Base-by-base conservation (phyloP, 2,113 vertebrate genomes). In the Lichenostomus cassidix region DNA sequence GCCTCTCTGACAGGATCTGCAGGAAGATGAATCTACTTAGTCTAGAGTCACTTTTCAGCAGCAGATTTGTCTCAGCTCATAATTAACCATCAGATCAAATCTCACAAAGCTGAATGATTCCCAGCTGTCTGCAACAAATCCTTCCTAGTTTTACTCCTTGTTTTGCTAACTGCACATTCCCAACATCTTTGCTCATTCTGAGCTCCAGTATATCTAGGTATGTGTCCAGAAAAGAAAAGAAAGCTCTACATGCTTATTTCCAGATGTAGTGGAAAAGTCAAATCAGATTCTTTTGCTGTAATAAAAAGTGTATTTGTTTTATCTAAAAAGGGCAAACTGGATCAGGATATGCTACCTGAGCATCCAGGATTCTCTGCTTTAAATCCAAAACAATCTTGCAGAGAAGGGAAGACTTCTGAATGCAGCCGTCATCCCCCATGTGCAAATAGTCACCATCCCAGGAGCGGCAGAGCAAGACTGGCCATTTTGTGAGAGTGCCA, bases 401-500 rank as follows among this genome's bases (percentile, higher is more conserved):
- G 82, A 76, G 62, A 77, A 91, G 18, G 47, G 68, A 63, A 88
- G 56, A 47, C 35, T 85, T 87, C 42, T 85, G 82, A 90, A 59
- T 44, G 59, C 60, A 88, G 79, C 44, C 25, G 0, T 63, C 68
- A 64, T 69, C 75, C 31, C 87, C 68, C 75, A 31, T 64, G 75
- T 41, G 52, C 79, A 95, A 95, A 93, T 65, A 86, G 79, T 78
- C 76, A 29, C 82, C 44, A 83, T 83, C 85, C 76, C 90, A 77
- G 58, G 83, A 88, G 85, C 82, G 94, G 84, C 50, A 90, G 67
- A 92, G 39, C 76, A 96, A 83, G 93, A 92, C 4, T 93, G 92
- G 90, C 92, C 87, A 88, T 93, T 94, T 93, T 95, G 95, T 90
- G 80, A 94, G 73, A 49, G 47, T 94, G 95, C 93, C 95, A 96